phyloP scores from a whole-genome alignment of 2,797 vertebrate species.

The Tragelaphus eurycerus region DNA sequence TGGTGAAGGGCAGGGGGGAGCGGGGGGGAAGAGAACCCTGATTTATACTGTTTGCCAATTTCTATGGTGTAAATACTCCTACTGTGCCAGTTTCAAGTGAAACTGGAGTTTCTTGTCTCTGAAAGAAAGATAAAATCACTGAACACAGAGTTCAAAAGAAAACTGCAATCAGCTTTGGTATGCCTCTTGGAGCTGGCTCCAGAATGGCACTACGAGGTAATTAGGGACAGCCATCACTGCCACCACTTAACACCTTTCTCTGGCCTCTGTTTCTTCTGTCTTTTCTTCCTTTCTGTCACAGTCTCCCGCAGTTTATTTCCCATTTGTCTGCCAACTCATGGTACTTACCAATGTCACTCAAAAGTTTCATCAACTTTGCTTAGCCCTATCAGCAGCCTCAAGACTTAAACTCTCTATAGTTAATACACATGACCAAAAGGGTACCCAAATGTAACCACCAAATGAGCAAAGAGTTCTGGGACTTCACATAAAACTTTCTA shows the following conservation, averaged over 20 bases:
- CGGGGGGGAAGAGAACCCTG: neutral
- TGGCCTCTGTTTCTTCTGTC: neutral
- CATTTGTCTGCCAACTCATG: neutral
- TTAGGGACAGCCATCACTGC: neutral
- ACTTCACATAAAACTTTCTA: conserved; percentile 17
- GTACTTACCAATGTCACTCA: neutral
- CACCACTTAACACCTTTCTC: neutral
- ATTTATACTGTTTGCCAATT: neutral
- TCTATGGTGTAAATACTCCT: neutral
- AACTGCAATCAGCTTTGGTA: neutral
- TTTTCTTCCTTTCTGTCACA: neutral
- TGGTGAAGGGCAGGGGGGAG: no score
- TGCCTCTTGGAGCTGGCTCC: neutral
- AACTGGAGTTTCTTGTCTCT: no score
- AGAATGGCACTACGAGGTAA: neutral
- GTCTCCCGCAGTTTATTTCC: neutral
- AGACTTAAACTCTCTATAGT: neutral
- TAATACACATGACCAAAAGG: neutral
- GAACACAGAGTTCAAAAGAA: neutral
- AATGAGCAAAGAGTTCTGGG: neutral
- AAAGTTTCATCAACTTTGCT: neutral
- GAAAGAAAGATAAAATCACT: neutral
- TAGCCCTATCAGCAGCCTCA: neutral
- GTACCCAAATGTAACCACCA: neutral
- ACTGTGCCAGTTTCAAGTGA: neutral